These are phyloP conservation scores for Abscondita cerata DNA, from an alignment of 2,888 invertebrate species.

Conservation along the genomic window DNA sequence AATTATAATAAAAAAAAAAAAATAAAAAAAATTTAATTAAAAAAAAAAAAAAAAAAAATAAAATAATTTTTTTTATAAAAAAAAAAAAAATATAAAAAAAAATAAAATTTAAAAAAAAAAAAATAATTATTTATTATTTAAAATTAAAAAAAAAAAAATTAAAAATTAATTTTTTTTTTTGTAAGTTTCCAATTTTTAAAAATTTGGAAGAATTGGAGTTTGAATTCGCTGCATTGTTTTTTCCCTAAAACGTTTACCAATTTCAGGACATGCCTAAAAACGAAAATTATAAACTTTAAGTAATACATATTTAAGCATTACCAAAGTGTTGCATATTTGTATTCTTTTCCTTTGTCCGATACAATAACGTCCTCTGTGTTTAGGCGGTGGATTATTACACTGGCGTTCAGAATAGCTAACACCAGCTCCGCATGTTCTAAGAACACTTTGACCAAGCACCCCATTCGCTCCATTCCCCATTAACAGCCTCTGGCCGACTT, in stretches of 20 bases:
- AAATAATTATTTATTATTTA: too few relatives aligned
- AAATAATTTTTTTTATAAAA: too few relatives aligned
- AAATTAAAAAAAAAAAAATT: too few relatives aligned
- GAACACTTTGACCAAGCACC: conserved; percentile 66
- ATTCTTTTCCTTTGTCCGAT: conserved; percentile 67
- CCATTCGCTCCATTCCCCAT: conserved; percentile 74
- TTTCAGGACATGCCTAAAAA: conserved; percentile 57
- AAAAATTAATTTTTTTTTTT: too few relatives aligned
- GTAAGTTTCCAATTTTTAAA: too few relatives aligned
- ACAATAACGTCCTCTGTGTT: conserved; percentile 69
- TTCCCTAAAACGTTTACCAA: conserved; percentile 58
- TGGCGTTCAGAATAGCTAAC: conserved; percentile 64
- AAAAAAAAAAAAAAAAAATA: too few relatives aligned
- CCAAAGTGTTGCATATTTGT: conserved; percentile 67
- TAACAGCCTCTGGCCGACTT: conserved; percentile 65
- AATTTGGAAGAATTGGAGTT: too few relatives aligned
- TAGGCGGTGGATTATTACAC: conserved; percentile 69
- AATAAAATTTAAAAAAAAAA: too few relatives aligned
- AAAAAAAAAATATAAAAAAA: too few relatives aligned
- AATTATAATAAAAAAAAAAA: too few relatives aligned
- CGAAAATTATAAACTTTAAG: background rate
- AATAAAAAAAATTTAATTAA: too few relatives aligned
- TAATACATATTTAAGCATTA: conserved; percentile 37
- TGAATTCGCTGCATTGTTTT: conserved; percentile 60
- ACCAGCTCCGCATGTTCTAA: conserved; percentile 70